A percentile compares a stretch with the other conserved stretches of the same genome.
Conservation (phyloP, 1,140 invertebrate genomes). For the Pseudobourletiella spinata region DNA sequence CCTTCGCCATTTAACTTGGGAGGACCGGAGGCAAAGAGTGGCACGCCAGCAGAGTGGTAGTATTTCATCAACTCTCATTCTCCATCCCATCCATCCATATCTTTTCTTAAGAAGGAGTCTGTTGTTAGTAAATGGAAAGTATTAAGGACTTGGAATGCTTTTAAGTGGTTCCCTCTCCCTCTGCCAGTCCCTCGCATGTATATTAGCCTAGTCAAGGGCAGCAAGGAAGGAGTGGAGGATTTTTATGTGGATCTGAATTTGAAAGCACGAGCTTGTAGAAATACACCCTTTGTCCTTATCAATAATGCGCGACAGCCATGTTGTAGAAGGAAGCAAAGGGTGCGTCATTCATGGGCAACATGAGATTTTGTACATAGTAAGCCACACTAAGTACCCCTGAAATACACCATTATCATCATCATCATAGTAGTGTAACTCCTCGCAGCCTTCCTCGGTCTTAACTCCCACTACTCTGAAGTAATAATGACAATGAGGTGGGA, state of each 20-base stretch:
- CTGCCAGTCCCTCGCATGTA: background rate
- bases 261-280: background rate
- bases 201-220: background rate
- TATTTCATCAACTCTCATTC: background rate
- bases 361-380: too few species aligned
- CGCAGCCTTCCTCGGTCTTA: too few species aligned
- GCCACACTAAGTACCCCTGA: too few species aligned
- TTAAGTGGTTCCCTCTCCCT: background rate
- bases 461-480: too few species aligned
- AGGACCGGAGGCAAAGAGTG: background rate
- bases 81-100: background rate
- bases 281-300: background rate
- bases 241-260: background rate
- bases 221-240: background rate
- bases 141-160: background rate
- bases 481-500: too few species aligned
- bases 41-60: background rate
- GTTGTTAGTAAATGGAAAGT: background rate
- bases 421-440: too few species aligned
- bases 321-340: too few species aligned
- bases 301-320: too few species aligned
- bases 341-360: too few species aligned
- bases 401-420: too few species aligned
- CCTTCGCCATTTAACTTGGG: too few species aligned
- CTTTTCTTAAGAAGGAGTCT: background rate